These are phyloP conservation scores for Salpingus planirostris DNA, from an alignment of 2,888 invertebrate species.

Conservation along the genomic window DNA sequence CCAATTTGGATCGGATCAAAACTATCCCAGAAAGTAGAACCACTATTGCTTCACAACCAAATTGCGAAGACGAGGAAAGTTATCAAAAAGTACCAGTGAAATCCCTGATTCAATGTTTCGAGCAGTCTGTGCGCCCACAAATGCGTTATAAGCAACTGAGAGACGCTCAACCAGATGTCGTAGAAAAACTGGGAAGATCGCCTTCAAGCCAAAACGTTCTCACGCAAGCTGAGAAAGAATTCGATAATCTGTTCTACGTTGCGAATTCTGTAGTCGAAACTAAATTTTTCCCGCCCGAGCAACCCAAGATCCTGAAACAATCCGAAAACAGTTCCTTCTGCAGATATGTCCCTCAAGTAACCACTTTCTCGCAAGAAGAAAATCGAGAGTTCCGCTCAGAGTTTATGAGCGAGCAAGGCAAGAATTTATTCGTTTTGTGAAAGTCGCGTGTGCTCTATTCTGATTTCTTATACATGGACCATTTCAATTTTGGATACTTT, in stretches of 20 bases:
- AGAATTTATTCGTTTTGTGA: no score
- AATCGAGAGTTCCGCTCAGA: constrained; percentile 19
- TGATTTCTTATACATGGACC: background rate
- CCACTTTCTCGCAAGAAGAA: constrained; percentile 15
- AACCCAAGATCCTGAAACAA: constrained; percentile 20
- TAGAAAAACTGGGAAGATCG: constrained; percentile 24
- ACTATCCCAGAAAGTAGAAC: no score
- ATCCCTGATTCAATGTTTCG: constrained; percentile 51
- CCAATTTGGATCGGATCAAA: no score
- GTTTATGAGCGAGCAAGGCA: no score
- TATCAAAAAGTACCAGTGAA: constrained; percentile 42
- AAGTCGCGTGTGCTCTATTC: constrained; percentile 2
- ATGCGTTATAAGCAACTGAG: constrained; percentile 47
- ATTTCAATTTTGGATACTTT: background rate
- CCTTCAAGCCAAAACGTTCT: constrained; percentile 4
- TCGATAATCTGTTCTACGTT: constrained; percentile 36
- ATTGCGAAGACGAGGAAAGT: constrained; percentile 28
- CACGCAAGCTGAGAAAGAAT: constrained; percentile 29
- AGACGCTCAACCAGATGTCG: constrained; percentile 33
- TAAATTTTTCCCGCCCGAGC: constrained; percentile 27
- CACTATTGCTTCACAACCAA: no score
- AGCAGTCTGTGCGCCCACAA: constrained; percentile 50
- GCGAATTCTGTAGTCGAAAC: constrained; percentile 36
- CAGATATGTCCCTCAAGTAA: constrained; percentile 27
- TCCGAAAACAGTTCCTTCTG: constrained; percentile 38